phyloP scores from a whole-genome alignment of 1,140 invertebrate genomes.

The Ceratosolen solmsi region DNA sequence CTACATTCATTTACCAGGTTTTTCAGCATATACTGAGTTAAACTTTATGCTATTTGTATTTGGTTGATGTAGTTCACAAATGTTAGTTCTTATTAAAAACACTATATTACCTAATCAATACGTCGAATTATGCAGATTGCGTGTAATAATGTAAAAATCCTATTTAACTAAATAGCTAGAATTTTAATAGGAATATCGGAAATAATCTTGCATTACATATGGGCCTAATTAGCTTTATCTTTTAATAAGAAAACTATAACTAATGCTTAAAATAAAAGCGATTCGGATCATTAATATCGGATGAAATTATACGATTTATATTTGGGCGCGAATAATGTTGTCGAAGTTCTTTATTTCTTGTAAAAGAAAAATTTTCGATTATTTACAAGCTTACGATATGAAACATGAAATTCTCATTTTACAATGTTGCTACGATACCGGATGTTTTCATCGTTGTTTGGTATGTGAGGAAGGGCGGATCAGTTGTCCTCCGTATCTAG shows the following conservation, averaged over 20 bases:
- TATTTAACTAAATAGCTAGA: not conserved
- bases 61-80: not conserved
- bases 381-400: not conserved
- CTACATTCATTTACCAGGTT: slow-evolving; percentile 5
- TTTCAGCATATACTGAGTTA: not conserved
- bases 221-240: not conserved
- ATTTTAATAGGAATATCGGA: too few species aligned
- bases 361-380: not conserved
- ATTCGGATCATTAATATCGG: not conserved
- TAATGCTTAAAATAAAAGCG: not conserved
- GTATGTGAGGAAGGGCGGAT: not conserved
- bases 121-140: not conserved
- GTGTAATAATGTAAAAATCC: not conserved
- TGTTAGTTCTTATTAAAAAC: slow-evolving; percentile 1
- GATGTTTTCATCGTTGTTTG: not conserved
- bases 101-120: not conserved
- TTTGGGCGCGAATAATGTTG: too few species aligned
- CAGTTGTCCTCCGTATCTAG: not conserved
- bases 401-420: slow-evolving; percentile 1
- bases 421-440: not conserved
- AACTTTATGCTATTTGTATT: not conserved
- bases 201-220: too few species aligned
- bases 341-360: slow-evolving; percentile 1
- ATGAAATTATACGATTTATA: not conserved
- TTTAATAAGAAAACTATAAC: not conserved